Evolutionary conservation across 2,888 invertebrate genomes (phyloP), one percentile per base, ranked within the genome.

Genomic region (Eubasilissa splendida): DNA sequence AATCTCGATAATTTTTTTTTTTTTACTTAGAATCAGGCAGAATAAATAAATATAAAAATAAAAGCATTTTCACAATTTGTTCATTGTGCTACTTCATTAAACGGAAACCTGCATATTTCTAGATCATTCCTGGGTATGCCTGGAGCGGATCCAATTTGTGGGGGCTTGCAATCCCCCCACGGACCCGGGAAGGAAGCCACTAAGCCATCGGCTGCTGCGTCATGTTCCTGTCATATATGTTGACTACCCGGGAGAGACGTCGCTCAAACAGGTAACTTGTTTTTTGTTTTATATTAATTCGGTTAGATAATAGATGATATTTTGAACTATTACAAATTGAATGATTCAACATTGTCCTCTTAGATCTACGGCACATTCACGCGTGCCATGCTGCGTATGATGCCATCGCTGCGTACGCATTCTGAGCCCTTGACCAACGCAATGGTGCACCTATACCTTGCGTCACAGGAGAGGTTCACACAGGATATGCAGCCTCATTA

Each of bases 401-500:
- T 98, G 86, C 98, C 99, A 0, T 93, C 96, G 0, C 90, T 99
- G 77, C 94, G 97, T 84, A 96, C 97, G 2, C 98, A 96, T 88
- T 97, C 99, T 0, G 99, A 99, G 86, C 97, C 99, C 1, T 91
- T 99, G 63, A 99, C 99, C 1, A 97, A 96, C 86, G 99, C 99
- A 2, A 99, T 99, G 99, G 99, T 99, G 11, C 98, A 98, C 87
- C 96, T 99, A 87, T 99, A 99, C 90, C 92, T 99, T 77, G 93
- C 95, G 7, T 99, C 99, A 5, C 99, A 99, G 90, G 99, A 99
- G 88, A 92, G 95, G 77, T 99, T 99, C 89, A 99, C 99, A 0
- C 99, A 99, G 89, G 99, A 99, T 88, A 99, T 99, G 97, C 99
- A 99, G 88, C 99, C 99, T 0, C 99, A 99, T 89, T 99, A 99